These are phyloP conservation scores for Arctia plantaginis DNA, from an alignment of 2,888 invertebrate species.

Conservation along the genomic window DNA sequence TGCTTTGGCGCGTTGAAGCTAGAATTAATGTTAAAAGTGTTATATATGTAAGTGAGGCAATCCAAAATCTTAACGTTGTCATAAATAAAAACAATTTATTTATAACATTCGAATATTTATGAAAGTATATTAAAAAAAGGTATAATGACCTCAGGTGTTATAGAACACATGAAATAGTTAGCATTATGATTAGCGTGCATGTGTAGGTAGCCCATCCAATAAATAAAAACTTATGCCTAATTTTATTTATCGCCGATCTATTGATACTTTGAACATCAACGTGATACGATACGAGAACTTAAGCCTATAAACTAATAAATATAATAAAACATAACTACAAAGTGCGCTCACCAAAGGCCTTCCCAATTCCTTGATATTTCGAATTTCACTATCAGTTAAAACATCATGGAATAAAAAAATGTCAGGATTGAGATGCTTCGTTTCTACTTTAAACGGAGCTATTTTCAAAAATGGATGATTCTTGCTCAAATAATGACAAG, in stretches of 20 bases:
- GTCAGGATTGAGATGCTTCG: slow-evolving; percentile 92
- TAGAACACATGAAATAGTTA: too few species aligned
- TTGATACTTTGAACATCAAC: too few species aligned
- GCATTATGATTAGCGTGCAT: too few species aligned
- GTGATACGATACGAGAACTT: too few species aligned
- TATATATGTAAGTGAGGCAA: background rate
- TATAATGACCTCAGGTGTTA: too few species aligned
- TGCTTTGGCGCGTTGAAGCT: slow-evolving; percentile 96
- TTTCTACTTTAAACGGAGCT: slow-evolving; percentile 93
- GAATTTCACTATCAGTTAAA: slow-evolving; percentile 94
- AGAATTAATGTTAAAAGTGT: background rate
- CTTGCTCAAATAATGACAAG: slow-evolving; percentile 91
- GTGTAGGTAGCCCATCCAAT: too few species aligned
- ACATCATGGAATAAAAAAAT: slow-evolving; percentile 95
- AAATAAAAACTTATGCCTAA: too few species aligned
- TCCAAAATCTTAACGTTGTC: background rate
- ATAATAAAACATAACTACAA: too few species aligned
- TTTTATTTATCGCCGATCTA: too few species aligned
- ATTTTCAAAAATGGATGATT: slow-evolving; percentile 91
- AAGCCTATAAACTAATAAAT: too few species aligned
- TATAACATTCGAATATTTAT: too few species aligned
- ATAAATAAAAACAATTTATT: background rate
- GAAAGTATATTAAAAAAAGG: too few species aligned
- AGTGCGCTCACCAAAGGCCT: slow-evolving; percentile 91
- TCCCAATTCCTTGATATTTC: slow-evolving; percentile 93